These are phyloP conservation scores for Anguilla rostrata DNA, from an alignment of 2,113 vertebrate species.

Conservation along the genomic window DNA sequence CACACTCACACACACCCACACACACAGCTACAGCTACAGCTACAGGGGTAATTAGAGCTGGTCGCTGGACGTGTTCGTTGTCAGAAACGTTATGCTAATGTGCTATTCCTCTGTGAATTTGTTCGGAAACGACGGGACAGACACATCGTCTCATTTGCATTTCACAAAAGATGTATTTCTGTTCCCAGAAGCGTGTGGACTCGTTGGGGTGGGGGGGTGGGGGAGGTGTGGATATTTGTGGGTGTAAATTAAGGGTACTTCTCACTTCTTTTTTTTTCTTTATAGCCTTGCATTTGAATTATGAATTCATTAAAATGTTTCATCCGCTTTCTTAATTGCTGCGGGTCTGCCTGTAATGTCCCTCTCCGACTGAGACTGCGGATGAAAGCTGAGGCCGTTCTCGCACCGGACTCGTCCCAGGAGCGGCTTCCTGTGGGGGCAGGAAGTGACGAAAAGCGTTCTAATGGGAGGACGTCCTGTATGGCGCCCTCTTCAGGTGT, in stretches of 20 bases:
- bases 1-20: no score
- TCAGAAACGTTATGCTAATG: constrained; percentile 56
- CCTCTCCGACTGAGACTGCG: constrained; percentile 32
- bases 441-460: neutral
- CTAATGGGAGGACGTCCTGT: neutral
- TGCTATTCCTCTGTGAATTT: constrained; percentile 49
- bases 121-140: constrained; percentile 22
- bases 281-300: constrained; percentile 35
- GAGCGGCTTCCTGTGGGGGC: neutral
- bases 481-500: neutral
- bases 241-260: constrained; percentile 30
- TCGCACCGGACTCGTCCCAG: neutral
- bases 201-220: constrained; percentile 1
- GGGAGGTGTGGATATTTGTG: constrained; percentile 16
- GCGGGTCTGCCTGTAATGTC: constrained; percentile 12
- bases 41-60: constrained; percentile 52
- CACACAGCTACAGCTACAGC: neutral
- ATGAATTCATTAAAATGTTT: constrained; percentile 30
- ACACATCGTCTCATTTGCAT: constrained; percentile 45
- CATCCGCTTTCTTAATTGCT: constrained; percentile 38
- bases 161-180: constrained; percentile 50
- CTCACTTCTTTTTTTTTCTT: constrained; percentile 18
- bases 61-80: constrained; percentile 52
- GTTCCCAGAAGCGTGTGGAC: constrained; percentile 10
- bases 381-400: constrained; percentile 20